These are phyloP conservation scores for Mallotus villosus DNA, from an alignment of 2,797 vertebrate genomes.

Conservation along the genomic window DNA sequence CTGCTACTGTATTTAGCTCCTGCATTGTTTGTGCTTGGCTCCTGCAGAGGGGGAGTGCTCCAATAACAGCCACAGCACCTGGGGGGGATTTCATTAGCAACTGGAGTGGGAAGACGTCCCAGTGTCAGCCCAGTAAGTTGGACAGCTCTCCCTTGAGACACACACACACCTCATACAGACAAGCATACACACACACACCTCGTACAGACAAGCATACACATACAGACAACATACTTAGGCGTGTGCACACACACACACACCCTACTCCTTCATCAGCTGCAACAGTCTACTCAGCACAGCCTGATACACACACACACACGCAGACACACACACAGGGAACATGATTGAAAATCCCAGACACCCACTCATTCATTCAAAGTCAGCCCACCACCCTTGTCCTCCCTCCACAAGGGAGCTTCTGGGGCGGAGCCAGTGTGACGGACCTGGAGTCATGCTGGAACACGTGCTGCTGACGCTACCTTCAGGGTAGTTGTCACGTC, in stretches of 20 bases:
- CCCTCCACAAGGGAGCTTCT: not conserved
- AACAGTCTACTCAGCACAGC: conserved; percentile 71
- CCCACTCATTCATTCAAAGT: conserved; percentile 15
- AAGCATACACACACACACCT: conserved; percentile 24
- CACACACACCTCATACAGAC: not conserved
- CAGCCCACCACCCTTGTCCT: not conserved
- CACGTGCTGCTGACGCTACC: conserved; percentile 68
- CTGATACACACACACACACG: conserved; percentile 14
- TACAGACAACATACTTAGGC: not conserved
- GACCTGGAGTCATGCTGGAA: not conserved
- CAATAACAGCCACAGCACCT: conserved; percentile 82
- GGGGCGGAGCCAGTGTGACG: not conserved
- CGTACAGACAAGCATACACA: conserved; percentile 3
- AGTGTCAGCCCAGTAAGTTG: conserved; percentile 74
- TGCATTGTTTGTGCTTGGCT: conserved; percentile 51
- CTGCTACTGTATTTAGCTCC: conserved; percentile 49
- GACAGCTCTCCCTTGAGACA: conserved; percentile 69
- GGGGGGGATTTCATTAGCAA: conserved; percentile 88
- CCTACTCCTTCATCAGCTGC: conserved; percentile 39
- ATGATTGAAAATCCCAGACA: conserved; percentile 48
- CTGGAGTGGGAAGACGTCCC: conserved; percentile 76
- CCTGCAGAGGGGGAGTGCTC: conserved; percentile 74
- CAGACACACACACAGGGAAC: conserved; percentile 16
- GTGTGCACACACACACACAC: conserved; percentile 5
- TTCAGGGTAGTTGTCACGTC: conserved; percentile 91